phyloP scores from a whole-genome alignment of 1,140 invertebrate species.

The Cotesia glomerata region DNA sequence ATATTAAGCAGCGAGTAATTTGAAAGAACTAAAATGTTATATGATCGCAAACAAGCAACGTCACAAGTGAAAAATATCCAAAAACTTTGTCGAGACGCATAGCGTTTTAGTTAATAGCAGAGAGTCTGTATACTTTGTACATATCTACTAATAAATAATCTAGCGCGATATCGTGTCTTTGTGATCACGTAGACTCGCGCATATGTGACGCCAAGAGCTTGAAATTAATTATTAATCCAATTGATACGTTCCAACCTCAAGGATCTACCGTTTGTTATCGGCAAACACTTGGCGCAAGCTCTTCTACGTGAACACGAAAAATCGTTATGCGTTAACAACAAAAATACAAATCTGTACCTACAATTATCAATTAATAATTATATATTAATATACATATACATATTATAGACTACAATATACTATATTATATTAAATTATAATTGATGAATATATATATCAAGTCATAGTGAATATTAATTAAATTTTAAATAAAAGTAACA shows the following conservation, averaged over 20 bases:
- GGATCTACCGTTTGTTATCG: too few species aligned
- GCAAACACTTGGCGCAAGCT: too few species aligned
- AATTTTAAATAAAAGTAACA: not conserved
- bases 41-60: too few species aligned
- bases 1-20: too few species aligned
- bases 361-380: not conserved
- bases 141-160: not conserved
- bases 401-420: not conserved
- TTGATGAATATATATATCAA: too few species aligned
- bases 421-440: too few species aligned
- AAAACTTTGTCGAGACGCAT: not conserved
- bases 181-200: not conserved
- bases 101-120: not conserved
- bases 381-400: not conserved
- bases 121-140: not conserved
- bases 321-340: too few species aligned
- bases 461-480: not conserved
- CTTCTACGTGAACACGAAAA: too few species aligned
- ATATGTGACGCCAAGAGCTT: not conserved
- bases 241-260: not conserved
- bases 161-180: not conserved
- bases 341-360: slow-evolving; percentile 9
- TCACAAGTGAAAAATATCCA: not conserved
- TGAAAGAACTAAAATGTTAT: too few species aligned
- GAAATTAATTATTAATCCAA: not conserved